Conservation (phyloP, 2,888 invertebrate genomes). For the Pheosia gnoma region DNA sequence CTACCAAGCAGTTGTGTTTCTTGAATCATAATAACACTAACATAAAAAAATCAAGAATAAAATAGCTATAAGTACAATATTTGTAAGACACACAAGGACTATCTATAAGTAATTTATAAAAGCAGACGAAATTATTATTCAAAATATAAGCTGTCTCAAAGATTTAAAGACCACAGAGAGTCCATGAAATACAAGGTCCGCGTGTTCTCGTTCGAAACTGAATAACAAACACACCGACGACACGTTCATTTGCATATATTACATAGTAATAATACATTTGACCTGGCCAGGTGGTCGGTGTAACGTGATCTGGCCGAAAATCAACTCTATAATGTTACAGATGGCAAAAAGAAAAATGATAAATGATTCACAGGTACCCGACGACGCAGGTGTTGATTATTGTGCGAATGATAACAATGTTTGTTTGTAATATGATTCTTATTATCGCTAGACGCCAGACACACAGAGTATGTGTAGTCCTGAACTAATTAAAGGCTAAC, state of each 20-base stretch:
- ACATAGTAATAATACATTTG: constrained; percentile 41
- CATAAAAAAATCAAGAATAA: no score
- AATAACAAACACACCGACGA: constrained; percentile 51
- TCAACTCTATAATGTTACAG: constrained; percentile 50
- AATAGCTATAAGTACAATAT: no score
- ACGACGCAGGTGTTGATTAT: constrained; percentile 37
- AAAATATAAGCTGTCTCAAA: constrained; percentile 5
- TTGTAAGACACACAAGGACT: not conserved
- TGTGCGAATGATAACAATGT: not conserved
- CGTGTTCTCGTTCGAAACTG: constrained; percentile 38
- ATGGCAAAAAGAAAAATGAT: constrained; percentile 32
- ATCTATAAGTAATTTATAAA: not conserved
- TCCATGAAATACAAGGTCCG: constrained; percentile 53
- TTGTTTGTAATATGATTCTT: not conserved
- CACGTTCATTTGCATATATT: constrained; percentile 55
- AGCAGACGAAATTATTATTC: not conserved
- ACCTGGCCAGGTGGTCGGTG: constrained; percentile 64
- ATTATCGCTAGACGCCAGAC: not conserved
- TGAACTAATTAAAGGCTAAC: no score
- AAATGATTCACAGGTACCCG: constrained; percentile 21
- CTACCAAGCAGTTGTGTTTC: no score
- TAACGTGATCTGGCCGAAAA: constrained; percentile 69
- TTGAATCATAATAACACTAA: no score
- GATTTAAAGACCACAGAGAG: constrained; percentile 9
- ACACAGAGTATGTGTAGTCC: no score